phyloP scores from a whole-genome alignment of 2,888 invertebrate species.

The Campoplex nolae region DNA sequence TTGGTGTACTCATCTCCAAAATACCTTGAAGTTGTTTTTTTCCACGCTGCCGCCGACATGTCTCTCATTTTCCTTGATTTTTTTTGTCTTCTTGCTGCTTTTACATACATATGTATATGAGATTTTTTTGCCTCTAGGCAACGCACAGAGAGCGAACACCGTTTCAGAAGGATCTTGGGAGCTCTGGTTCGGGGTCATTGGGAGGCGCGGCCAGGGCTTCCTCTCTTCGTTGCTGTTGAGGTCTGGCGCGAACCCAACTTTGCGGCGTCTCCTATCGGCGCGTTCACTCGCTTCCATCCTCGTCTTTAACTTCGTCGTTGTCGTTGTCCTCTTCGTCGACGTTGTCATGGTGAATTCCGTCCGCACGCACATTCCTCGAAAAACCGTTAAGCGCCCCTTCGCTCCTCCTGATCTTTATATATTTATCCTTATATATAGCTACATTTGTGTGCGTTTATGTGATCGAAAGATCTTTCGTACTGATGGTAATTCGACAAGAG shows the following conservation, averaged over 20 bases:
- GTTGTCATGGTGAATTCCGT: constrained; percentile 60
- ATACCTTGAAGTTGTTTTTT: constrained; percentile 47
- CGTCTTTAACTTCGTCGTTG: constrained; percentile 37
- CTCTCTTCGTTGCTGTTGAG: constrained; percentile 75
- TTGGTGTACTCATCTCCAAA: constrained; percentile 60
- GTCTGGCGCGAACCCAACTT: constrained; percentile 83
- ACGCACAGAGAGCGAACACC: constrained; percentile 55
- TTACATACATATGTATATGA: constrained; percentile 23
- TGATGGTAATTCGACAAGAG: background rate
- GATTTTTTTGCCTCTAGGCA: constrained; percentile 56
- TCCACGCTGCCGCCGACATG: constrained; percentile 29
- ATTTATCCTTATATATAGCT: background rate
- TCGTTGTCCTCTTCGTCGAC: constrained; percentile 28
- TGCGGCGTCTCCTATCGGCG: constrained; percentile 55
- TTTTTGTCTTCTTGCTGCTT: constrained; percentile 42
- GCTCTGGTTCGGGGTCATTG: constrained; percentile 80
- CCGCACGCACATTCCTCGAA: constrained; percentile 82
- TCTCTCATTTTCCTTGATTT: constrained; percentile 46
- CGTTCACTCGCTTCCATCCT: constrained; percentile 63
- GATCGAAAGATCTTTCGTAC: constrained; percentile 20
- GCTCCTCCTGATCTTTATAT: constrained; percentile 40
- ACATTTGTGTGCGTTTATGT: background rate
- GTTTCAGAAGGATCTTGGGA: constrained; percentile 68
- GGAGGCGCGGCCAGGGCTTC: constrained; percentile 80
- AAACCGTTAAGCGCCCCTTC: constrained; percentile 83